A percentile compares a stretch with the other conserved stretches of the same genome.
Evolutionary conservation across 2,797 vertebrate species (phyloP).

Genomic region (Falco rusticolus): DNA sequence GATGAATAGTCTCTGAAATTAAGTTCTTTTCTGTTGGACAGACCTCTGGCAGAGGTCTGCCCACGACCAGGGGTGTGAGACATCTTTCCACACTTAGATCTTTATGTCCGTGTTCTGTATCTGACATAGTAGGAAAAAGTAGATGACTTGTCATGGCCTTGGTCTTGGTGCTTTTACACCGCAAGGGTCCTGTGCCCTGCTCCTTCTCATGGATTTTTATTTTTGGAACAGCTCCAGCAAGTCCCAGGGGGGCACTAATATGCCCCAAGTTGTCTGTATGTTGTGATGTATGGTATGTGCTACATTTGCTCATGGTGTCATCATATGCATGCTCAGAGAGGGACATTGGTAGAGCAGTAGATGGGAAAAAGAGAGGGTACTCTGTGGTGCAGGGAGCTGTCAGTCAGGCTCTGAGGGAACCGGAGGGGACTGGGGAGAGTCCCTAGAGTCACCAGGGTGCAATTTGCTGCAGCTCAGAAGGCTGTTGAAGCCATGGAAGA

Average conservation of each 20-base stretch:
- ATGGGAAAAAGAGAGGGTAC: not conserved
- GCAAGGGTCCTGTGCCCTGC: accelerated
- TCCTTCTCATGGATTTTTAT: not conserved
- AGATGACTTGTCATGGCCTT: not conserved
- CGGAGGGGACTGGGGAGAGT: not conserved
- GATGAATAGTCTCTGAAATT: not conserved
- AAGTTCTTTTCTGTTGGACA: not conserved
- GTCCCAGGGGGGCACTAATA: not conserved
- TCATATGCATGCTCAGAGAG: not conserved
- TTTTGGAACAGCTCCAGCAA: not conserved
- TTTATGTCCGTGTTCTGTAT: not conserved
- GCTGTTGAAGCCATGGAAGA: not conserved
- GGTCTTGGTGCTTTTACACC: not conserved
- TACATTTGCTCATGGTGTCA: not conserved
- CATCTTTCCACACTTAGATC: not conserved
- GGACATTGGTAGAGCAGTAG: not conserved
- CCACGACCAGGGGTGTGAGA: not conserved
- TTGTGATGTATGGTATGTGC: not conserved
- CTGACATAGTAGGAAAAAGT: not conserved
- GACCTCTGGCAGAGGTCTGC: not conserved
- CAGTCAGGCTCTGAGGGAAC: not conserved
- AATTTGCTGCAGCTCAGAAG: not conserved
- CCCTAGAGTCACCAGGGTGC: not conserved
- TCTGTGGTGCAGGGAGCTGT: not conserved
- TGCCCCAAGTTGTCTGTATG: accelerated